phyloP scores from a whole-genome alignment of 2,888 invertebrate species.

The Acrobasis consociella region DNA sequence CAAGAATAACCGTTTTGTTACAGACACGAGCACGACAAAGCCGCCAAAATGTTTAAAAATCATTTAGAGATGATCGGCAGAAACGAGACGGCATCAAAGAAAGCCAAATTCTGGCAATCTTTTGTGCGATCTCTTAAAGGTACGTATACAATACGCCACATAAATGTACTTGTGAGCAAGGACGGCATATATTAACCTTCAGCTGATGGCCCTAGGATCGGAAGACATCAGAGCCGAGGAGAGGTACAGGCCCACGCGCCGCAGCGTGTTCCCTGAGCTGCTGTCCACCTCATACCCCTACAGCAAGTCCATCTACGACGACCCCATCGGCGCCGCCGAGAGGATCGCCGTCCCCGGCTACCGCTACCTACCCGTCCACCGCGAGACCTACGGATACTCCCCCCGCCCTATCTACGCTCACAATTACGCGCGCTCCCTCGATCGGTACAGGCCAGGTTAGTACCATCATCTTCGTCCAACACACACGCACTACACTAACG shows the following conservation, averaged over 20 bases:
- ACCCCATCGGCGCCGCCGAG: conserved; percentile 90
- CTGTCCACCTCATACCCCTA: conserved; percentile 88
- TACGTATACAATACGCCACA: conserved; percentile 60
- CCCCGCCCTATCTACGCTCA: conserved; percentile 94
- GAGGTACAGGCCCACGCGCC: conserved; percentile 86
- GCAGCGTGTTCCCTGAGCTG: conserved; percentile 90
- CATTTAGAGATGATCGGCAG: conserved; percentile 97
- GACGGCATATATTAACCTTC: not conserved
- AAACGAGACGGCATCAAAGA: conserved; percentile 95
- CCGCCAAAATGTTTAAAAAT: conserved; percentile 93
- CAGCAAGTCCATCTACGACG: conserved; percentile 94
- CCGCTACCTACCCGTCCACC: conserved; percentile 95
- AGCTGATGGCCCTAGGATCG: conserved; percentile 84
- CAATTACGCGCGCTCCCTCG: conserved; percentile 89
- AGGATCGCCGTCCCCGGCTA: conserved; percentile 94
- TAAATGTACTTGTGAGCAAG: not conserved
- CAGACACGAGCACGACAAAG: conserved; percentile 91
- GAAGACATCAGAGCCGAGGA: conserved; percentile 96
- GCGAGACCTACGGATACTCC: conserved; percentile 94
- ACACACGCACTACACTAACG: conserved; percentile 48
- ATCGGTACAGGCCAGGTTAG: conserved; percentile 94
- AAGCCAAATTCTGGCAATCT: conserved; percentile 97
- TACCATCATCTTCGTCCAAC: conserved; percentile 48
- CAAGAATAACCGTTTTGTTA: conserved; percentile 48
- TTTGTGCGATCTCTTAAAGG: conserved; percentile 96